Evolutionary conservation across 2,888 invertebrate genomes (phyloP).

Genomic region (Rhimphoctona megacephalus): DNA sequence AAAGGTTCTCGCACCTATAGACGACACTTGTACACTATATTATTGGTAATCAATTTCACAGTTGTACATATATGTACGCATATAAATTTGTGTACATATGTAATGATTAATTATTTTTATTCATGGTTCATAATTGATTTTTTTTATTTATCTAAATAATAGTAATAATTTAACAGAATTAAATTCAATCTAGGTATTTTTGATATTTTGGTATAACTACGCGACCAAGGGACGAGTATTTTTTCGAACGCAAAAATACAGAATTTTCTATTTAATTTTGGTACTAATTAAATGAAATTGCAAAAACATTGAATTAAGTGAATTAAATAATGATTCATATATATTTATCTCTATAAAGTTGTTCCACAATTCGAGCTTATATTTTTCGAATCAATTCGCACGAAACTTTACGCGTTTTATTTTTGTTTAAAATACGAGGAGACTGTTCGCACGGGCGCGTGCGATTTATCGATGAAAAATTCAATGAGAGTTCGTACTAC

Average conservation of each 20-base stretch:
- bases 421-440: conserved; percentile 6
- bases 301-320: neutral
- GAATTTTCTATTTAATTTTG: neutral
- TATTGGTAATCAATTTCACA: conserved; percentile 84
- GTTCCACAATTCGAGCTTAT: neutral
- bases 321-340: neutral
- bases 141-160: neutral
- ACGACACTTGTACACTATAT: conserved; percentile 54
- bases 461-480: conserved; percentile 70
- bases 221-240: no score
- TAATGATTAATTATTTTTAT: neutral
- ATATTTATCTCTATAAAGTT: neutral
- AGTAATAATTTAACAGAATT: no score
- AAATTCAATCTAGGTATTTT: no score
- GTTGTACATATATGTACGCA: conserved; percentile 50
- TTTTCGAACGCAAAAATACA: no score
- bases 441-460: conserved; percentile 5
- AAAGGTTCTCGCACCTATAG: conserved; percentile 20
- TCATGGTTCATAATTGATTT: neutral
- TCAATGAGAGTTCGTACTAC: conserved; percentile 39
- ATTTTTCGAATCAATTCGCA: neutral
- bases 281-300: neutral
- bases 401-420: neutral
- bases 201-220: no score
- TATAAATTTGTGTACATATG: neutral